Conservation (phyloP, 2,113 vertebrate species). For the Bufo bufo region DNA sequence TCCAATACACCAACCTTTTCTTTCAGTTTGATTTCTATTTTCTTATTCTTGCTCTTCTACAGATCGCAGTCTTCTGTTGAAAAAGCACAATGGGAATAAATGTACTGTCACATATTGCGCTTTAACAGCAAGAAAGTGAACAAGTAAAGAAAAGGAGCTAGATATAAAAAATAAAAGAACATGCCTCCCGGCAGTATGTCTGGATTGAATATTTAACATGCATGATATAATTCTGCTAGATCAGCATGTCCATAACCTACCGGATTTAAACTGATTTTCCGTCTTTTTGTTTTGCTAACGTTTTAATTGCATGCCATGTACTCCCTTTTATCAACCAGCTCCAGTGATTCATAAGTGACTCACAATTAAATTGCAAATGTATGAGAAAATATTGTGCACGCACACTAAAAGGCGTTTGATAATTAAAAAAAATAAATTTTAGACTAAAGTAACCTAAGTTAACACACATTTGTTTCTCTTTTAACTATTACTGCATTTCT, state of each 20-base stretch:
- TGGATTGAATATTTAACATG: slow-evolving; percentile 33
- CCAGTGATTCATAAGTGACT: neutral
- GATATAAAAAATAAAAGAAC: slow-evolving; percentile 5
- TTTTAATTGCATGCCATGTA: neutral
- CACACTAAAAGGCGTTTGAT: too few relatives aligned
- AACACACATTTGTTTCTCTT: too few relatives aligned
- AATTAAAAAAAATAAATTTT: too few relatives aligned
- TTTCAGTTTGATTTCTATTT: neutral
- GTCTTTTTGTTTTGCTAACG: neutral
- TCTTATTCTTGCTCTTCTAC: slow-evolving; percentile 13
- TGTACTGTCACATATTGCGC: slow-evolving; percentile 14
- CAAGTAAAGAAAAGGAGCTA: slow-evolving; percentile 25
- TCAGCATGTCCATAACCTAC: neutral
- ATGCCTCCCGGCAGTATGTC: slow-evolving; percentile 18
- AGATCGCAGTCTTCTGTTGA: slow-evolving; percentile 34
- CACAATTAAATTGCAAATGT: neutral
- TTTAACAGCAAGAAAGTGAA: slow-evolving; percentile 28
- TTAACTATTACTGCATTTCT: too few relatives aligned
- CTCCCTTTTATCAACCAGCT: neutral
- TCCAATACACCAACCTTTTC: neutral
- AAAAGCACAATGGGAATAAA: slow-evolving; percentile 32
- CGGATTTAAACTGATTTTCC: neutral
- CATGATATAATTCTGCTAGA: slow-evolving; percentile 25
- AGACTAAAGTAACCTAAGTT: neutral
- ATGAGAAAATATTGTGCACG: neutral